Evolutionary conservation across 2,113 vertebrate genomes (phyloP).

Genomic region (Brienomyrus brachyistius): DNA sequence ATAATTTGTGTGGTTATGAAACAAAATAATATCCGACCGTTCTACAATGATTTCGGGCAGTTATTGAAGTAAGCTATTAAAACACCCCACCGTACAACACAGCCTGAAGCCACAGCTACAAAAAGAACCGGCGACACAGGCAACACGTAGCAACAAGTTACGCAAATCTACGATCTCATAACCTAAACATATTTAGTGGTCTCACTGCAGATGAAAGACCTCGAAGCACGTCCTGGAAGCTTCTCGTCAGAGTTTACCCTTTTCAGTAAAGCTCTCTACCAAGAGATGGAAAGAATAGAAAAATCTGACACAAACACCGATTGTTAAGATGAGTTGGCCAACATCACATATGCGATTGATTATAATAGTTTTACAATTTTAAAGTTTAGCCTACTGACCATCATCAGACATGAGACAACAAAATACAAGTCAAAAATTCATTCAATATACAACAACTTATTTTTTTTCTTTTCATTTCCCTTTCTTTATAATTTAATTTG

Average conservation of each 20-base stretch:
- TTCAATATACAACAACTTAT: background rate
- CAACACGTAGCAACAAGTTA: background rate
- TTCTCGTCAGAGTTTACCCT: constrained; percentile 60
- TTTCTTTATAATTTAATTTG: background rate
- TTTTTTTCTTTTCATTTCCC: background rate
- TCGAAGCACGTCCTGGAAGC: constrained; percentile 51
- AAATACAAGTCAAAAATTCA: background rate
- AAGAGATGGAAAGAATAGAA: constrained; percentile 68
- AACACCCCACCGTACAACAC: background rate
- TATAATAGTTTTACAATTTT: background rate
- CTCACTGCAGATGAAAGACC: constrained; percentile 52
- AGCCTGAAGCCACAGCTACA: background rate
- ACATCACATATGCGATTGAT: background rate
- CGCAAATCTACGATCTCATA: background rate
- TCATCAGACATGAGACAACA: background rate
- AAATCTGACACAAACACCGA: constrained; percentile 63
- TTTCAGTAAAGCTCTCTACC: constrained; percentile 48
- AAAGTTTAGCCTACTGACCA: background rate
- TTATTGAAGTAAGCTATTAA: background rate
- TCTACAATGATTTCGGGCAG: background rate
- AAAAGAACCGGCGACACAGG: background rate
- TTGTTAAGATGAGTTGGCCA: background rate
- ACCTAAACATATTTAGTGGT: background rate
- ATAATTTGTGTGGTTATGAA: background rate
- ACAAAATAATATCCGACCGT: background rate